These are phyloP conservation scores for Spea bombifrons DNA, from an alignment of 2,113 vertebrate genomes.

Conservation along the genomic window DNA sequence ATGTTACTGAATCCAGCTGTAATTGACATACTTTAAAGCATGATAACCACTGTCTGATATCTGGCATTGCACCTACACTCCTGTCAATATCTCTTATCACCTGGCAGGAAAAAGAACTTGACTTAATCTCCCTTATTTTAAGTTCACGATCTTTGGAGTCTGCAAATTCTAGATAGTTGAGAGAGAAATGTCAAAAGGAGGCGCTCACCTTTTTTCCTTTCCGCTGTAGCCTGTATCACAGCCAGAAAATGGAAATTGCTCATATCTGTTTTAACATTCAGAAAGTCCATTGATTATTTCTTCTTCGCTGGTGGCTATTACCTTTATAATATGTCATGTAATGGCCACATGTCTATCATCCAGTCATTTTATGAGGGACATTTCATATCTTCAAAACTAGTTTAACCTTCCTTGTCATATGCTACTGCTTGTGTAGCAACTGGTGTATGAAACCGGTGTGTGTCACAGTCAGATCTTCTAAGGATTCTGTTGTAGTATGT, in stretches of 20 bases:
- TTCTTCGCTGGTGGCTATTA: slow-evolving; percentile 17
- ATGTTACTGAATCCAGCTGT: background rate
- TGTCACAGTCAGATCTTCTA: too few relatives aligned
- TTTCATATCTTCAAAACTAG: slow-evolving; percentile 32
- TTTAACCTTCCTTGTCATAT: slow-evolving; percentile 4
- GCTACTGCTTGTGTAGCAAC: slow-evolving; percentile 4
- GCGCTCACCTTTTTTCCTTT: background rate
- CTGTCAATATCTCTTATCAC: slow-evolving; percentile 2
- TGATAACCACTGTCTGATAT: background rate
- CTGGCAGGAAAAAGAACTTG: background rate
- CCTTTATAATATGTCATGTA: slow-evolving; percentile 25
- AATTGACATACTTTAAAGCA: background rate
- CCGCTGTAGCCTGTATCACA: slow-evolving; percentile 8
- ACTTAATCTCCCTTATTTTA: background rate
- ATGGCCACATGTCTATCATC: slow-evolving; percentile 31
- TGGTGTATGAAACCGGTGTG: too few relatives aligned
- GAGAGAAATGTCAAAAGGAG: slow-evolving; percentile 5
- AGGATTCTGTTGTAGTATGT: too few relatives aligned
- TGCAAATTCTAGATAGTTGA: background rate
- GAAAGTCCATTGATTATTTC: slow-evolving; percentile 13
- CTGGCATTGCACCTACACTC: background rate
- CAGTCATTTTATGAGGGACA: slow-evolving; percentile 19
- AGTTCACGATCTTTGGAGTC: slow-evolving; percentile 2
- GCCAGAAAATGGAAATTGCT: slow-evolving; percentile 28
- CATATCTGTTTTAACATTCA: slow-evolving; percentile 8